phyloP scores from a whole-genome alignment of 2,113 vertebrate genomes.

The Sus scrofa region T2T-Sscrofa CM000830.6:119351001-119351500 shows the following conservation, averaged over 20 bases:
- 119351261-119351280: background rate
- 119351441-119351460: too few species aligned
- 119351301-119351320: background rate
- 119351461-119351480: too few species aligned
- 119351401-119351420: background rate
- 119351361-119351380: background rate
- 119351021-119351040: background rate
- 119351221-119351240: slow-evolving; percentile 1
- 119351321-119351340: background rate
- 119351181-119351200: background rate
- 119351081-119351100: slow-evolving; percentile 10
- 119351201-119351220: background rate
- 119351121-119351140: background rate
- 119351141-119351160: background rate
- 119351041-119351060: slow-evolving; percentile 22
- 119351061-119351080: slow-evolving; percentile 34
- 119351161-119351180: background rate
- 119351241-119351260: background rate
- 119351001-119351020: slow-evolving; percentile 16
- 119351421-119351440: background rate
- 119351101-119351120: background rate
- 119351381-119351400: background rate
- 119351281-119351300: background rate
- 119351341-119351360: background rate
- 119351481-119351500: too few species aligned